Percentiles rank a stretch among this genome's conserved stretches.
Evolutionary conservation across 2,797 vertebrate species (phyloP).

Genomic region (Sebastiscus albofasciatus): DNA sequence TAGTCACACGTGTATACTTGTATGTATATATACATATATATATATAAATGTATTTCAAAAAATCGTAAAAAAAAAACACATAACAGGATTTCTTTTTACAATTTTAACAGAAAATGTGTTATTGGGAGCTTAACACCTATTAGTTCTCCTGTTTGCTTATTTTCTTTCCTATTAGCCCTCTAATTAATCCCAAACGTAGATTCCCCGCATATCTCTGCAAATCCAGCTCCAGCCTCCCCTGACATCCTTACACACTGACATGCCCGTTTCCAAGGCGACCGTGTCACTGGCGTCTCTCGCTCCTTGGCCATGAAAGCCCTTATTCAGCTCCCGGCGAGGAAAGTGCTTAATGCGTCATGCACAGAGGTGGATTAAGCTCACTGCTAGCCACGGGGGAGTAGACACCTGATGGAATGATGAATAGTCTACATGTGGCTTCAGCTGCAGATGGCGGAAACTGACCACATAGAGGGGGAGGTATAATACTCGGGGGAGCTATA

Average conservation of each 20-base stretch:
- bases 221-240: neutral
- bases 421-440: neutral
- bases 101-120: neutral
- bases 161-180: slow-evolving; percentile 1
- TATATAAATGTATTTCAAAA: too few relatives aligned
- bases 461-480: neutral
- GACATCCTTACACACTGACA: neutral
- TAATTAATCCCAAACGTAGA: slow-evolving; percentile 34
- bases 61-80: too few relatives aligned
- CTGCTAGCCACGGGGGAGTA: neutral
- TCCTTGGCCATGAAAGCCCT: slow-evolving; percentile 37
- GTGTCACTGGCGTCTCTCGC: neutral
- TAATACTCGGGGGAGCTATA: neutral
- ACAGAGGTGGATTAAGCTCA: slow-evolving; percentile 30
- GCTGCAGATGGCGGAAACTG: slow-evolving; percentile 1
- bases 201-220: slow-evolving; percentile 4
- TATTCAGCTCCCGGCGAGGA: slow-evolving; percentile 35
- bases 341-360: slow-evolving; percentile 30
- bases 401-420: slow-evolving; percentile 26
- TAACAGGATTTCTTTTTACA: too few relatives aligned
- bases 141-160: neutral
- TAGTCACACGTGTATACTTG: too few relatives aligned
- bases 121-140: slow-evolving; percentile 1
- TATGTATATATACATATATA: too few relatives aligned
- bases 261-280: slow-evolving; percentile 46